phyloP scores from a whole-genome alignment of 2,888 invertebrate species.

The Hylaea fasciaria region DNA sequence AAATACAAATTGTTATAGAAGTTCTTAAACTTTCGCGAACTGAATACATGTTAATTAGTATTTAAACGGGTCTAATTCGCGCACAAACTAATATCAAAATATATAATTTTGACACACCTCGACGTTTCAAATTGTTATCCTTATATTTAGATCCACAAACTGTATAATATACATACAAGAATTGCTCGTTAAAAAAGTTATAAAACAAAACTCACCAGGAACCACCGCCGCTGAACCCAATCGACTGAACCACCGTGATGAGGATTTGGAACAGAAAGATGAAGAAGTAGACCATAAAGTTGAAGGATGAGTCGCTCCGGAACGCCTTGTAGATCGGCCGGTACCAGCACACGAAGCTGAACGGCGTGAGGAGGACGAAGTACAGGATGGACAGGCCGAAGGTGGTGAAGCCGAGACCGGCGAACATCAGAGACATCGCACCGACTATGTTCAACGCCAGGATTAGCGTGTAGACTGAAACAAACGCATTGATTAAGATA shows the following conservation, averaged over 20 bases:
- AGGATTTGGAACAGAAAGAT: conserved; percentile 98
- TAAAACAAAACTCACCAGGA: conserved; percentile 90
- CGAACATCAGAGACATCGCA: conserved; percentile 90
- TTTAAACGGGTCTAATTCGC: no score
- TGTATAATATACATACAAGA: no score
- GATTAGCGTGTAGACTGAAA: conserved; percentile 95
- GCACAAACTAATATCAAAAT: no score
- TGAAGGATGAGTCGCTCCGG: conserved; percentile 99
- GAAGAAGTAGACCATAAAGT: conserved; percentile 99
- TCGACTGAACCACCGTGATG: conserved; percentile 93
- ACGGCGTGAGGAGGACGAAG: conserved; percentile 95
- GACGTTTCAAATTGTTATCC: no score
- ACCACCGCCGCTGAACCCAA: conserved; percentile 93
- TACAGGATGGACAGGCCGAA: conserved; percentile 96
- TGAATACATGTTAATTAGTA: no score
- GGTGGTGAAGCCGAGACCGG: conserved; percentile 85
- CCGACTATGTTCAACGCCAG: conserved; percentile 94
- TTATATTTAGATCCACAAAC: no score
- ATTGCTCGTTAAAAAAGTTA: neutral
- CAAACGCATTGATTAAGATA: neutral
- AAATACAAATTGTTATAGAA: no score
- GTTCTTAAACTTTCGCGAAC: no score
- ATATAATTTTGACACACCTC: no score
- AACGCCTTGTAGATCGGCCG: conserved; percentile 99
- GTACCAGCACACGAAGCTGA: conserved; percentile 97